Conservation (phyloP, 2,113 vertebrate genomes). For the Dasyurus viverrinus region DNA sequence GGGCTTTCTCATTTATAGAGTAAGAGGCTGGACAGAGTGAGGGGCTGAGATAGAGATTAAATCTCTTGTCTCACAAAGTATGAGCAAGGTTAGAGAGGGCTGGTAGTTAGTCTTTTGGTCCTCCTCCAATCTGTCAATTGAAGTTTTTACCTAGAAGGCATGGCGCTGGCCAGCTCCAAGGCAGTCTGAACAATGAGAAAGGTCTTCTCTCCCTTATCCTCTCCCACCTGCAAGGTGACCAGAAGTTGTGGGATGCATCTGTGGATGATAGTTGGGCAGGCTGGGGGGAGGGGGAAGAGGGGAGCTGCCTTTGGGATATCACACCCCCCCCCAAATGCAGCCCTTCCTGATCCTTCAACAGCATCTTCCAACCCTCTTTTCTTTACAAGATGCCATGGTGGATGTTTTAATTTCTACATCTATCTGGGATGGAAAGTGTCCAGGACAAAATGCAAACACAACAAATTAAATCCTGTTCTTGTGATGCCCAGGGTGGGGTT, state of each 20-base stretch:
- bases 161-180: neutral
- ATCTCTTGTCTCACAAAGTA: neutral
- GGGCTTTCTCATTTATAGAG: neutral
- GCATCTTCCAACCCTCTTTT: conserved; percentile 35
- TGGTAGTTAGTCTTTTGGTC: too few relatives aligned
- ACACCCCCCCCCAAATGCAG: neutral
- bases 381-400: conserved; percentile 73
- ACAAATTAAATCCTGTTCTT: conserved; percentile 80
- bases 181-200: neutral
- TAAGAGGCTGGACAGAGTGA: neutral
- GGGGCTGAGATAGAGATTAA: neutral
- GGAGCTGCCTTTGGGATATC: neutral
- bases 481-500: neutral
- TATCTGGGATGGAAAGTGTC: conserved; percentile 76
- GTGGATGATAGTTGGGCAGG: fast-evolving
- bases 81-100: neutral
- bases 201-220: too few relatives aligned
- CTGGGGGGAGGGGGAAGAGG: neutral
- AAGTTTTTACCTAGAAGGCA: neutral
- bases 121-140: neutral
- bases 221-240: neutral
- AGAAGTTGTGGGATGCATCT: fast-evolving
- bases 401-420: conserved; percentile 74
- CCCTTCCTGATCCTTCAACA: neutral
- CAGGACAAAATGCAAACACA: conserved; percentile 83